phyloP scores from a whole-genome alignment of 2,888 invertebrate genomes.

The Lochmaea capreae region DNA sequence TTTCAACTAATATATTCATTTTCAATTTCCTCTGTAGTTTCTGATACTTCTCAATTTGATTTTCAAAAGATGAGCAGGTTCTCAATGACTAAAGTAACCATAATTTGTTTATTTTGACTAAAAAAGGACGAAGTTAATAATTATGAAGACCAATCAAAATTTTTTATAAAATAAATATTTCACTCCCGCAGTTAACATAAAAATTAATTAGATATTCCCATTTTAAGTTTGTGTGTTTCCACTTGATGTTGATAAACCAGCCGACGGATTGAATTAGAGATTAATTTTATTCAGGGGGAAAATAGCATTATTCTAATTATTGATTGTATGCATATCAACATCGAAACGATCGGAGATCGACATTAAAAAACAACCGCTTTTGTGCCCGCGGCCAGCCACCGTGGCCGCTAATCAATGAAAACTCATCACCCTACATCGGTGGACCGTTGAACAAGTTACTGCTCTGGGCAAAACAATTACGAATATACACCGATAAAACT shows the following conservation, averaged over 20 bases:
- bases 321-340: slow-evolving; percentile 1
- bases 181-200: too few species aligned
- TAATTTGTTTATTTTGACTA: too few species aligned
- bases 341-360: neutral
- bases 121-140: too few species aligned
- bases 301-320: neutral
- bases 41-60: too few species aligned
- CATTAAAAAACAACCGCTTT: neutral
- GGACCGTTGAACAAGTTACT: slow-evolving; percentile 11
- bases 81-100: too few species aligned
- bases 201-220: too few species aligned
- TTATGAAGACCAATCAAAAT: too few species aligned
- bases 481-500: neutral
- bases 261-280: neutral
- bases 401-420: slow-evolving; percentile 34
- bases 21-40: too few species aligned
- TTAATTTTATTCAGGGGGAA: neutral
- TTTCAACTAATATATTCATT: too few species aligned
- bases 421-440: slow-evolving; percentile 23
- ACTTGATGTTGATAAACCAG: neutral
- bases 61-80: too few species aligned
- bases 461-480: slow-evolving; percentile 10
- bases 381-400: slow-evolving; percentile 13
- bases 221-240: too few species aligned
- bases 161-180: too few species aligned